Base-by-base conservation (phyloP, 2,797 vertebrate species). In the Schizopygopsis pylzovi region DNA sequence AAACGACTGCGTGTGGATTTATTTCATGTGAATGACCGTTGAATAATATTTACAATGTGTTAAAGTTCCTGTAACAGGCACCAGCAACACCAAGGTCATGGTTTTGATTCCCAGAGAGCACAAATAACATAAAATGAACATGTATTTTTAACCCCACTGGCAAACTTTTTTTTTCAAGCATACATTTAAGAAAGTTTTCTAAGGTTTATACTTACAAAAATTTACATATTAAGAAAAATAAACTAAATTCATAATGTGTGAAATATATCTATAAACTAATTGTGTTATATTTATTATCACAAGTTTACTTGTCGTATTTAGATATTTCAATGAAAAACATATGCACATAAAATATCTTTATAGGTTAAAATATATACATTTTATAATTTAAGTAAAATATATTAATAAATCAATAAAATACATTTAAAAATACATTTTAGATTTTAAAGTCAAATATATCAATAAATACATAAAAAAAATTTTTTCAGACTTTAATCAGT, bases 1-100 rank as follows among this genome's bases (percentile, higher is more conserved):
- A 80, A 86, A 85, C n/a, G 56, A 81, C 52, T 71, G 67, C 0
- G 16, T 82, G 52, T 72, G 68, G 37, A 47, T 72, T 61, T 43
- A 59, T 12, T 28, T 73, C 11, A 61, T 73, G 49, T 73, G 20
- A 9, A 82, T 76, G 47, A 84, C 20, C 13, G 5, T 39, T 37
- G 4, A 65, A 41, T 52, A 76, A 52, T 67, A 84, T 68, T 28
- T 56, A 39, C 13, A 76, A 63, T 67, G 61, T 84, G 47, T 84
- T 12, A 78, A 68, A 76, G 4, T 49, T 65, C 7, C 25, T 15
- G n/a, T 39, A 73, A 37, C 70, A 6, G 39, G 9, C 28, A 67
- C 6, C 28, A 61, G 16, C 43, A 33, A 20, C 52, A 83, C n/a
- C 52, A 67, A 45, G n/a, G 5, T 45, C 22, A 11, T 72, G 80